Conservation (phyloP, 2,888 invertebrate genomes). For the Conistra vaccinii region DNA sequence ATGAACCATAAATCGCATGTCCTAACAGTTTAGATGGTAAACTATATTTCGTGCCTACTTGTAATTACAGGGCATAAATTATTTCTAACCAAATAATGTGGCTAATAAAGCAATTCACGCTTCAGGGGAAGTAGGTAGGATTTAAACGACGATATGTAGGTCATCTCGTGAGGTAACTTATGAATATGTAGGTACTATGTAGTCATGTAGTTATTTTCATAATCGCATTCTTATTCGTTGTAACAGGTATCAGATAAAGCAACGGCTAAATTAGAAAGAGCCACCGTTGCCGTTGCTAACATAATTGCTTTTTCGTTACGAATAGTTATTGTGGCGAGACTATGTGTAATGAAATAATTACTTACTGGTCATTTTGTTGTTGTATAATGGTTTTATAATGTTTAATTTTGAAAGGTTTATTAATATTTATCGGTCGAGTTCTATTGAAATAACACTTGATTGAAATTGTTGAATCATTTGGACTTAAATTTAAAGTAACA, state of each 20-base stretch:
- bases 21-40: slow-evolving; percentile 50
- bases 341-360: slow-evolving; percentile 56
- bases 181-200: slow-evolving; percentile 76
- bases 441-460: slow-evolving; percentile 25
- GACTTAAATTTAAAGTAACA: background rate
- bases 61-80: slow-evolving; percentile 67
- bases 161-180: slow-evolving; percentile 81
- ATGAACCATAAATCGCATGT: slow-evolving; percentile 53
- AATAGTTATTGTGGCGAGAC: slow-evolving; percentile 64
- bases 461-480: slow-evolving; percentile 14
- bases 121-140: slow-evolving; percentile 75
- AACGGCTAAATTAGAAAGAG: slow-evolving; percentile 68
- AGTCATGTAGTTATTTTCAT: slow-evolving; percentile 81
- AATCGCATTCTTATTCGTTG: slow-evolving; percentile 79
- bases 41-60: slow-evolving; percentile 59
- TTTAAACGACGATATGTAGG: slow-evolving; percentile 77
- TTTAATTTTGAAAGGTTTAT: slow-evolving; percentile 37
- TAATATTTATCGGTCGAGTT: slow-evolving; percentile 8
- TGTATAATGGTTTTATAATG: slow-evolving; percentile 31
- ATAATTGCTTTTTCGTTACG: slow-evolving; percentile 69
- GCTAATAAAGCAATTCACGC: slow-evolving; percentile 79
- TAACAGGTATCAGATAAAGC: slow-evolving; percentile 74
- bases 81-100: slow-evolving; percentile 69
- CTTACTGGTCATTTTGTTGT: slow-evolving; percentile 30
- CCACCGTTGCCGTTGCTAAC: slow-evolving; percentile 50